A percentile compares a stretch with the other conserved stretches of the same genome.
phyloP scores from a whole-genome alignment of 2,888 invertebrate species.

The Abscondita cerata region DNA sequence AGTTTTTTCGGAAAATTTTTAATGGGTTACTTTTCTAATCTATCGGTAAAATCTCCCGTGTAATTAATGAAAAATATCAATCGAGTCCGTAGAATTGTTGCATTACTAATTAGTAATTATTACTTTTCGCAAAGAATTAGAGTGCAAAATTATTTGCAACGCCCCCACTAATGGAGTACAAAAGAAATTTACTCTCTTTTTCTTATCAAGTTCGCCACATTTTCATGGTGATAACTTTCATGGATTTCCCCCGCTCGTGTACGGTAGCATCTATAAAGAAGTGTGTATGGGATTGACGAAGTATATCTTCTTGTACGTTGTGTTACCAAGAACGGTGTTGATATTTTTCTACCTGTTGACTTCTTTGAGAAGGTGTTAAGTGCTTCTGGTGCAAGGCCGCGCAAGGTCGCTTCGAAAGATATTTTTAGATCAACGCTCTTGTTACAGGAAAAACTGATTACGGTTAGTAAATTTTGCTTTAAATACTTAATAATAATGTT shows the following conservation, averaged over 20 bases:
- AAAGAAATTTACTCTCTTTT: slow-evolving; percentile 26
- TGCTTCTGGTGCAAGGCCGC: slow-evolving; percentile 40
- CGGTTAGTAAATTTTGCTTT: slow-evolving; percentile 16
- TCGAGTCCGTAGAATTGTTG: slow-evolving; percentile 10
- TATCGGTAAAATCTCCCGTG: slow-evolving; percentile 11
- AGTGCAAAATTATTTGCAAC: slow-evolving; percentile 29
- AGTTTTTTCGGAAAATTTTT: background rate
- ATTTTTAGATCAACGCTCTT: slow-evolving; percentile 18
- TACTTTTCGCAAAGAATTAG: slow-evolving; percentile 15
- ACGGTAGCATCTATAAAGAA: slow-evolving; percentile 35
- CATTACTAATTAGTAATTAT: slow-evolving; percentile 25
- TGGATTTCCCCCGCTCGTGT: slow-evolving; percentile 32
- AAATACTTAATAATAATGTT: background rate
- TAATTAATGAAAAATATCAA: background rate
- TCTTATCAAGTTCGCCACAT: slow-evolving; percentile 21
- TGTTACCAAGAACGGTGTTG: slow-evolving; percentile 31
- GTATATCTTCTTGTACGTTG: slow-evolving; percentile 26
- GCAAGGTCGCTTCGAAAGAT: slow-evolving; percentile 34
- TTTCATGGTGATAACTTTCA: slow-evolving; percentile 28
- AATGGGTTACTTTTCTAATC: background rate
- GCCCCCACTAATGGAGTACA: slow-evolving; percentile 28
- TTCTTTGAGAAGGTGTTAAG: slow-evolving; percentile 32
- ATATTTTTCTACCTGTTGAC: slow-evolving; percentile 32
- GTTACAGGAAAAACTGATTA: background rate
- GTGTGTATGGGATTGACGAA: slow-evolving; percentile 28